These are phyloP conservation scores for Syngnathus acus DNA, from an alignment of 2,797 vertebrate genomes.

Conservation along the genomic window DNA sequence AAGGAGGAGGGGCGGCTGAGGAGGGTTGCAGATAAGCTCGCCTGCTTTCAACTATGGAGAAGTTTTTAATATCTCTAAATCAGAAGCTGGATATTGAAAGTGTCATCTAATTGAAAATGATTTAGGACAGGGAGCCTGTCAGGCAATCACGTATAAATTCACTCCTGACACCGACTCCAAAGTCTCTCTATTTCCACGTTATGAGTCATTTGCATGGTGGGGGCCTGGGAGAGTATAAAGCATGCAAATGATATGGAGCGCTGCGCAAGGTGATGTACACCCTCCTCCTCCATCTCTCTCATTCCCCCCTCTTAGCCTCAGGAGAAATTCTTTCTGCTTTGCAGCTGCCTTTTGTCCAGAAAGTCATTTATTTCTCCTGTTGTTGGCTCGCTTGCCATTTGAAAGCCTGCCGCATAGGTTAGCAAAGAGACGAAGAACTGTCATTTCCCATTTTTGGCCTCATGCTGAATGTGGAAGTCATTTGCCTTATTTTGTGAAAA, in stretches of 20 bases:
- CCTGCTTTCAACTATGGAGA: conserved; percentile 67
- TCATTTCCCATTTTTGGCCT: conserved; percentile 59
- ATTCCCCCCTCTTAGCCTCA: conserved; percentile 56
- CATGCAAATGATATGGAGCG: conserved; percentile 71
- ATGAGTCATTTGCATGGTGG: conserved; percentile 74
- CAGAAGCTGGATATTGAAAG: conserved; percentile 72
- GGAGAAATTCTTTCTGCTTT: conserved; percentile 69
- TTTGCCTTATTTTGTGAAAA: conserved; percentile 52
- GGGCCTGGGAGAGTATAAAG: conserved; percentile 72
- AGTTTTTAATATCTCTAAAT: conserved; percentile 77
- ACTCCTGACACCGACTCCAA: conserved; percentile 69
- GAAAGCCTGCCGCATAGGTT: conserved; percentile 59
- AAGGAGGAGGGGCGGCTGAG: conserved; percentile 24
- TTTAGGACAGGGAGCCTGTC: conserved; percentile 62
- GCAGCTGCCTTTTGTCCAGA: conserved; percentile 65
- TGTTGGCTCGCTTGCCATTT: conserved; percentile 57
- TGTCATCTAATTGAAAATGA: conserved; percentile 81
- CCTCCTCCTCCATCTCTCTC: conserved; percentile 32
- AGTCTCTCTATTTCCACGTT: conserved; percentile 73
- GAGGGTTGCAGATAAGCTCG: conserved; percentile 51
- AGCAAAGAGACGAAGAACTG: conserved; percentile 47
- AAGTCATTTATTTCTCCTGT: conserved; percentile 70
- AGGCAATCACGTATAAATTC: conserved; percentile 72
- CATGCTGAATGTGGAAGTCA: conserved; percentile 44
- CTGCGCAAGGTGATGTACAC: conserved; percentile 65